These are phyloP conservation scores for Agelaius phoeniceus DNA, from an alignment of 2,113 vertebrate species.

Conservation along the genomic window DNA sequence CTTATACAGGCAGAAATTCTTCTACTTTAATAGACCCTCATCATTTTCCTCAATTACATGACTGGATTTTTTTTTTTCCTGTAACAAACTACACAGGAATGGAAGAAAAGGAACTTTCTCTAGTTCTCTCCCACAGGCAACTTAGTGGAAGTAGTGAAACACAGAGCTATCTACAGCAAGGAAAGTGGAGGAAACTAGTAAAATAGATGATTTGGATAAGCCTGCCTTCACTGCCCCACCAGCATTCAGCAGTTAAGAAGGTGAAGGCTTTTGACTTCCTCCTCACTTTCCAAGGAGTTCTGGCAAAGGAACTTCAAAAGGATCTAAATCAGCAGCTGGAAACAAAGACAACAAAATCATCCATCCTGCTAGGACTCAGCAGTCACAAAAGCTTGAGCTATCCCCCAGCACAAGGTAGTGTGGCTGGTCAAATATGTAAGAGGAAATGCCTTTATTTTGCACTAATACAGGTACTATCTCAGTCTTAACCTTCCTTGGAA, in stretches of 20 bases:
- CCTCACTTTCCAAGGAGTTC: background rate
- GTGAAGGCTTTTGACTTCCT: background rate
- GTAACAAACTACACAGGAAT: background rate
- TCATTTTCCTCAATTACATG: background rate
- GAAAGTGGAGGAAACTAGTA: background rate
- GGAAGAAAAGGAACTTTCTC: background rate
- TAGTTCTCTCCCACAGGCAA: background rate
- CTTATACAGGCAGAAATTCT: constrained; percentile 37
- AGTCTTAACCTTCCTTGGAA: background rate
- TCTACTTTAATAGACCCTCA: background rate
- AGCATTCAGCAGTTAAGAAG: background rate
- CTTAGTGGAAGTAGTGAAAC: background rate
- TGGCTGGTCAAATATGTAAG: background rate
- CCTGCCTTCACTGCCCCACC: background rate
- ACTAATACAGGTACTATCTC: background rate
- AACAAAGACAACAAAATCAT: background rate
- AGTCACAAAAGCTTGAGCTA: background rate
- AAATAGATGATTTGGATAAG: background rate
- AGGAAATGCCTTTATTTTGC: background rate
- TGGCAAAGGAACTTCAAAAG: background rate
- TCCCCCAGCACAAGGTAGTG: background rate
- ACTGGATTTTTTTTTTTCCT: background rate
- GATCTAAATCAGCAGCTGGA: background rate
- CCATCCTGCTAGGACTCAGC: background rate
- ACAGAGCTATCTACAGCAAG: background rate